Conservation (phyloP, 1,140 invertebrate genomes). For the Anastrepha obliqua region DNA sequence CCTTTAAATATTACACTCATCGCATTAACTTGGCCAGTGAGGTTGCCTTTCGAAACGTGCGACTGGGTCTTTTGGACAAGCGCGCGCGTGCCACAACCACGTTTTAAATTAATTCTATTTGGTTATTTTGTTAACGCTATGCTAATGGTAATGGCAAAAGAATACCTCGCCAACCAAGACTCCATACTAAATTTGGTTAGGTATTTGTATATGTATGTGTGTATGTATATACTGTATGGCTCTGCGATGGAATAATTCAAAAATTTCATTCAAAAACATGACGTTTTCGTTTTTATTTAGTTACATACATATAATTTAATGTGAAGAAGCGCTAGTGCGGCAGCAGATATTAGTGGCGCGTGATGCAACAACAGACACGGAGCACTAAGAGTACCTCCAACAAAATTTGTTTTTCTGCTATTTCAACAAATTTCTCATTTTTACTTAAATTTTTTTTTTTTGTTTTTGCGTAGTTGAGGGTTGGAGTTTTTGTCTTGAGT, state of each 20-base stretch:
- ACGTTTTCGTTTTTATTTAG: slow-evolving; percentile 48
- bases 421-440: slow-evolving; percentile 47
- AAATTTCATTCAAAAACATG: slow-evolving; percentile 55
- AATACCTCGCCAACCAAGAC: not conserved
- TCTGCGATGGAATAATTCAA: slow-evolving; percentile 46
- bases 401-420: not conserved
- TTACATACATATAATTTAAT: not conserved
- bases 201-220: not conserved
- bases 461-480: not conserved
- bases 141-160: slow-evolving; percentile 17
- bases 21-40: not conserved
- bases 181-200: not conserved
- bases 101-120: slow-evolving; percentile 56
- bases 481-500: not conserved
- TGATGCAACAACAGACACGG: not conserved
- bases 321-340: not conserved
- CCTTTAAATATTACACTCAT: not conserved
- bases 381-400: not conserved
- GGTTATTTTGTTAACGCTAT: slow-evolving; percentile 26
- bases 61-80: not conserved
- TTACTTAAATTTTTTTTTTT: not conserved
- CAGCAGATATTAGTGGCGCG: not conserved
- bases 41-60: not conserved
- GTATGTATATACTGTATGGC: not conserved
- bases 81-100: slow-evolving; percentile 39